Base-by-base conservation (phyloP, 1,140 invertebrate genomes). In the Drosophila truncata region DNA sequence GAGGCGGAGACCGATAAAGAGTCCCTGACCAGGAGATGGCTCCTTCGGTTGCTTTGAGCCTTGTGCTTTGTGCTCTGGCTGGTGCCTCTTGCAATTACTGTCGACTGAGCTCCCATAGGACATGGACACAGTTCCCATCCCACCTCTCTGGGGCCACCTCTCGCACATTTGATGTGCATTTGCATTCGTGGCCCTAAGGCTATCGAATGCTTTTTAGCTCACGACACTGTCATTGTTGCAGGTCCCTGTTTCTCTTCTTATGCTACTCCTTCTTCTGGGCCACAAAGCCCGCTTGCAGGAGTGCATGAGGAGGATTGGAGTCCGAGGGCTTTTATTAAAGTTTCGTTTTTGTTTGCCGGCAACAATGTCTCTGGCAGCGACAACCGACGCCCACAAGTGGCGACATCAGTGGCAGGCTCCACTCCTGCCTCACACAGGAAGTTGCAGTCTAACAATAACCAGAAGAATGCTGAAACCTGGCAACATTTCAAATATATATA, bases 191-290 rank as follows among this genome's bases (percentile, higher is more conserved):
- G 58, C 79, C 84, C 83, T 69, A 59, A 73, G 82, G 82, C 82
- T 72, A 86, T 86, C 65, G 78, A 85, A 83, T 81, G 73, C 58
- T 78, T 78, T 78, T 78, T 78, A 81, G 59, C 61, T 49, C 78
- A 78, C 65, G 75, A 78, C 76, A 85, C 52, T 85, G 82, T 83
- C 83, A 87, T 87, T 86, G 83, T 87, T 74, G 73, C 60, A 77
- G 80, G 76, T 74, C 70, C 47, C 25, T 27, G 63, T 62, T 78
- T 74, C 67, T 62, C 54, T 63, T 35, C 60, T 72, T 54, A 33
- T 71, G 47, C 41, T 58, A 42, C 75, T 74, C 44, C 54, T 46
- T 50, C 49, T 66, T 49, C 37, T 9, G 41, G 13, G 42, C 71
- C 67, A 87, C 84, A 88, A 88, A 88, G 83, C 71, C 29, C 41